A percentile compares a stretch with the other conserved stretches of the same genome.
These are phyloP conservation scores for Spatulosminthurus flaviceps DNA, from an alignment of 2,888 invertebrate species.

Conservation along the genomic window DNA sequence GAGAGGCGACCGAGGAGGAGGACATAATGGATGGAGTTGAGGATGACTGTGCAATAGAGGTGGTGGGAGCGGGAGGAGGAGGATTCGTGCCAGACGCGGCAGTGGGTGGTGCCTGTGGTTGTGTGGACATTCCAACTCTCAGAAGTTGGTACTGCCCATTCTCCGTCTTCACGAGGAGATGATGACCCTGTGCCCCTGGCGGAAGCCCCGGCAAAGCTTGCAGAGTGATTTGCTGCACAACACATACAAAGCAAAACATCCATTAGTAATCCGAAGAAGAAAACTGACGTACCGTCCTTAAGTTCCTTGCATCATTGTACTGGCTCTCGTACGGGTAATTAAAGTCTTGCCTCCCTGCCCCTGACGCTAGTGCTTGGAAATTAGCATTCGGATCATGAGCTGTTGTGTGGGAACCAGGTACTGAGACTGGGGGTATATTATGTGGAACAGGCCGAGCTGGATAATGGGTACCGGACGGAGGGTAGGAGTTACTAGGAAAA, in stretches of 20 bases:
- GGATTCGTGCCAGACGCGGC: constrained; percentile 66
- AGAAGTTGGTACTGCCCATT: constrained; percentile 95
- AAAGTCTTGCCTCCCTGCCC: constrained; percentile 40
- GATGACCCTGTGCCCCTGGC: constrained; percentile 80
- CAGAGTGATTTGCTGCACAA: constrained; percentile 80
- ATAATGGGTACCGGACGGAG: not conserved
- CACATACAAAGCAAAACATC: constrained; percentile 64
- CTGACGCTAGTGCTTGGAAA: constrained; percentile 17
- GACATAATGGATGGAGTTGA: constrained; percentile 46
- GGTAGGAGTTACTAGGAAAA: constrained; percentile 15
- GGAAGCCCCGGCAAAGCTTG: constrained; percentile 86
- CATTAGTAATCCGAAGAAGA: constrained; percentile 61
- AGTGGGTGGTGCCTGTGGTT: constrained; percentile 70
- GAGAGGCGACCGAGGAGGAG: constrained; percentile 43
- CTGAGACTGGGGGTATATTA: not conserved
- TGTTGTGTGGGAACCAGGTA: not conserved
- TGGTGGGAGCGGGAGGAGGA: constrained; percentile 55
- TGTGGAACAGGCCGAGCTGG: constrained; percentile 10
- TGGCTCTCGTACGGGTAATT: constrained; percentile 45
- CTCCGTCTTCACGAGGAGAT: constrained; percentile 91
- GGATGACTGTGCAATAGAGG: constrained; percentile 39
- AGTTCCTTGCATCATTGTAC: constrained; percentile 58
- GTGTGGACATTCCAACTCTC: constrained; percentile 82
- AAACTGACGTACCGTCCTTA: constrained; percentile 62
- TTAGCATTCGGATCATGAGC: constrained; percentile 34